Base-by-base conservation (phyloP, 2,888 invertebrate genomes). In the Phrixothrix hirtus region DNA sequence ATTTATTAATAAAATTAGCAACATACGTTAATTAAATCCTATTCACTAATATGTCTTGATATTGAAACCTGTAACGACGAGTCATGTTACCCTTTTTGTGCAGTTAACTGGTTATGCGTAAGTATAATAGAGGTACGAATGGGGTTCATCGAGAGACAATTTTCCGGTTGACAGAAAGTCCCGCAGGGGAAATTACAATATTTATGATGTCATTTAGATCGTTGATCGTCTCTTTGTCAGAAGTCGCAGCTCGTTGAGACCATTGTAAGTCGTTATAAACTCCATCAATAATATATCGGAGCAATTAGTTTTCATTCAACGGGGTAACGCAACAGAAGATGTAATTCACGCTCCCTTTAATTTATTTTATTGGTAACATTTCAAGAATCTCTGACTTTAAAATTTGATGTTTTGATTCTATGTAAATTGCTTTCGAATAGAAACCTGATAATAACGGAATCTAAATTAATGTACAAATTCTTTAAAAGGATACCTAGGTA, bases 201-300 rank as follows among this genome's bases (percentile, higher is more conserved):
- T 72, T 72, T 72, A 72, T 71, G 70, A 71, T 71, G 71, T 72
- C 70, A 70, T 71, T 72, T 71, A 64, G 69, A 68, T 66, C 65
- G 68, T 63, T 66, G 69, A 70, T 69, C 67, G 67, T 56, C 52
- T 62, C 66, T 65, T 67, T 66, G 67, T 66, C 60, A 59, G 60
- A 56, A 61, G 62, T 63, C 61, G 57, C 59, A 60, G 63, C 63
- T 65, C 66, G 63, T 66, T 65, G 66, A 60, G 53, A 63, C 65
- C 57, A 69, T 69, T 67, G 68, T 67, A 62, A 68, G 59, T 58
- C 47, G 48, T 61, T 65, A 64, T 66, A 62, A 65, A 66, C 65
- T 58, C 48, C 69, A 70, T 71, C 69, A 71, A 71, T 71, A 71
- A 69, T 71, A 66, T 69, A 71, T 70, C 67, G 59, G 51, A 64